phyloP scores from a whole-genome alignment of 2,113 vertebrate genomes.

The Sialia sialis region DNA sequence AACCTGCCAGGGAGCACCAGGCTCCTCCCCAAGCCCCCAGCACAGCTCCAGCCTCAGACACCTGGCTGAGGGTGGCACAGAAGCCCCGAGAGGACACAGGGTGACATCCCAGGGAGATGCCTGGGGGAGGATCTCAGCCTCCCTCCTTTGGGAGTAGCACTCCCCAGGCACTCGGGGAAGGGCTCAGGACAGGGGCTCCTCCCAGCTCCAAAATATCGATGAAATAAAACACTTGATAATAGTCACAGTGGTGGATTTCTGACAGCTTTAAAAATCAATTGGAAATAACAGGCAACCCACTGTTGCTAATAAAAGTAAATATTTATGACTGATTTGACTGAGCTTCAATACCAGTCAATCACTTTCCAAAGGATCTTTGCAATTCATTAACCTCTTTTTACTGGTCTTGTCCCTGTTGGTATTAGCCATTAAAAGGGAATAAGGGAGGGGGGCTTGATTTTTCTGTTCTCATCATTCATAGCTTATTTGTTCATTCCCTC shows the following conservation, averaged over 20 bases:
- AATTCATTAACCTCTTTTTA: conserved; percentile 98
- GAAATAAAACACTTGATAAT: conserved; percentile 73
- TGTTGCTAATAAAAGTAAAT: conserved; percentile 97
- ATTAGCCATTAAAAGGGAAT: conserved; percentile 93
- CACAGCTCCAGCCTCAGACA: not conserved
- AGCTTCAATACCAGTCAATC: conserved; percentile 97
- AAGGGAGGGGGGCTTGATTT: conserved; percentile 85
- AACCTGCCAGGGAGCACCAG: not conserved
- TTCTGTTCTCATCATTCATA: conserved; percentile 93
- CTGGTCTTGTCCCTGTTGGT: conserved; percentile 92
- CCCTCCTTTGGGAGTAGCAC: not conserved
- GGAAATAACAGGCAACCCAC: conserved; percentile 85
- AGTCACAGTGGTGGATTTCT: conserved; percentile 77
- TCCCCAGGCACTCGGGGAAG: not conserved
- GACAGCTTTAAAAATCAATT: conserved; percentile 90
- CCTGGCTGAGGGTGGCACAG: not conserved
- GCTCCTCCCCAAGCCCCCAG: too few relatives aligned
- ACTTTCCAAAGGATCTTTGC: conserved; percentile 92
- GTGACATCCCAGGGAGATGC: not conserved
- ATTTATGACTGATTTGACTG: conserved; percentile 99
- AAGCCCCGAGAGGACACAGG: not conserved
- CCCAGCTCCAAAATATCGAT: conserved; percentile 72
- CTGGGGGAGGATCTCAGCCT: not conserved
- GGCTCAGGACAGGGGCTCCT: conserved; percentile 3
- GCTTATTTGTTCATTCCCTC: conserved; percentile 92